Conservation (phyloP, 2,113 vertebrate genomes). For the Saguinus imperator region DNA sequence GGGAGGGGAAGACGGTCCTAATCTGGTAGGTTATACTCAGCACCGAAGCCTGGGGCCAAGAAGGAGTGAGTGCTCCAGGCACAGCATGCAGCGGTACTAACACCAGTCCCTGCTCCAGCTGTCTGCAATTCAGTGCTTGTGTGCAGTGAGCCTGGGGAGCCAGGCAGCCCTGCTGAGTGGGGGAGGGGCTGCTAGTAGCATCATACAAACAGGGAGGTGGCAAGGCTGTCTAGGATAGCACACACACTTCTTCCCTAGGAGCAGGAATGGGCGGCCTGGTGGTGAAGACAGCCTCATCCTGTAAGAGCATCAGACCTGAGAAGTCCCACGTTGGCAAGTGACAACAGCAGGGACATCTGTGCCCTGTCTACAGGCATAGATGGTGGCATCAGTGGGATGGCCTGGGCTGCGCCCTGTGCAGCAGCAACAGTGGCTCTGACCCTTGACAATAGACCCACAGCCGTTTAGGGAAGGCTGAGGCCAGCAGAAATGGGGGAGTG, state of each 20-base stretch:
- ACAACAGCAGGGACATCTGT: not conserved
- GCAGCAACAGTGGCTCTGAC: not conserved
- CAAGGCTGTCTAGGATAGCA: not conserved
- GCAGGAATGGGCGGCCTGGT: no score
- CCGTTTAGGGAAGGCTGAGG: not conserved
- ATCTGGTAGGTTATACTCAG: not conserved
- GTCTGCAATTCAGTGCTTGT: not conserved
- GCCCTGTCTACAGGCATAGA: not conserved
- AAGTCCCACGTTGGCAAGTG: not conserved
- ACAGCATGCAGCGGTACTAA: rapidly evolving
- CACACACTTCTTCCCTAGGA: not conserved
- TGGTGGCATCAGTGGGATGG: not conserved
- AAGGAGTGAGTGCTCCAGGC: not conserved
- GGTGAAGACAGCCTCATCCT: not conserved
- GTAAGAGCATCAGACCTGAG: not conserved
- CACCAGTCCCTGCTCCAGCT: not conserved
- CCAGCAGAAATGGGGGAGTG: not conserved
- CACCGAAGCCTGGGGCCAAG: not conserved
- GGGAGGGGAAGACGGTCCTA: not conserved
- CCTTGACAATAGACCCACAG: not conserved
- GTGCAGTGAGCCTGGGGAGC: not conserved
- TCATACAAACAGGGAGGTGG: no score
- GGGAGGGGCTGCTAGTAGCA: not conserved
- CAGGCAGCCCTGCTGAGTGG: not conserved
- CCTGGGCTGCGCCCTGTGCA: not conserved